phyloP scores from a whole-genome alignment of 2,888 invertebrate genomes.

The Eupeodes latifasciatus region DNA sequence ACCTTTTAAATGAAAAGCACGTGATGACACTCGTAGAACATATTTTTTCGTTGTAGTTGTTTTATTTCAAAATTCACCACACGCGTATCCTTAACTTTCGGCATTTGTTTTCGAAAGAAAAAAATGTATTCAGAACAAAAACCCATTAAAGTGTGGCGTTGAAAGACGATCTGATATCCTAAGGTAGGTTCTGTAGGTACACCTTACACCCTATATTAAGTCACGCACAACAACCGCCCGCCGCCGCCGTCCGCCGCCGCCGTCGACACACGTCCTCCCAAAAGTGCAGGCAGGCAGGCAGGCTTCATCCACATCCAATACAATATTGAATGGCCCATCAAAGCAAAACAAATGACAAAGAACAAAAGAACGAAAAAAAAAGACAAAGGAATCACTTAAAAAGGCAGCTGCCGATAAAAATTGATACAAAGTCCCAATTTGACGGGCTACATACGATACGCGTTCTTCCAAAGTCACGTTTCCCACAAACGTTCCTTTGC shows the following conservation, averaged over 20 bases:
- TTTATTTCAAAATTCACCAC: conserved; percentile 16
- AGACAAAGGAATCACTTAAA: conserved; percentile 24
- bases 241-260: too few species aligned
- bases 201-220: conserved; percentile 52
- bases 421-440: conserved; percentile 12
- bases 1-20: conserved; percentile 27
- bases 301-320: not conserved
- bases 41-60: not conserved
- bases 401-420: conserved; percentile 27
- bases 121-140: conserved; percentile 16
- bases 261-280: conserved; percentile 54
- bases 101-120: conserved; percentile 20
- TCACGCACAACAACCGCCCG: conserved; percentile 62
- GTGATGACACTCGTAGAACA: conserved; percentile 19
- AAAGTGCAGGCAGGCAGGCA: conserved; percentile 20
- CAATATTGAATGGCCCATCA: conserved; percentile 23
- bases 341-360: conserved; percentile 33
- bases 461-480: conserved; percentile 30
- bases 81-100: conserved; percentile 31
- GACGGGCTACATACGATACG: not conserved
- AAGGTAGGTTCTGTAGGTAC: not conserved
- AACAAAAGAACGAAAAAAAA: not conserved
- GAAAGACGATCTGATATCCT: conserved; percentile 56
- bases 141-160: conserved; percentile 35
- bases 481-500: conserved; percentile 17